These are phyloP conservation scores for Leptopilina syphax DNA, from an alignment of 2,888 invertebrate genomes.

Conservation along the genomic window DNA sequence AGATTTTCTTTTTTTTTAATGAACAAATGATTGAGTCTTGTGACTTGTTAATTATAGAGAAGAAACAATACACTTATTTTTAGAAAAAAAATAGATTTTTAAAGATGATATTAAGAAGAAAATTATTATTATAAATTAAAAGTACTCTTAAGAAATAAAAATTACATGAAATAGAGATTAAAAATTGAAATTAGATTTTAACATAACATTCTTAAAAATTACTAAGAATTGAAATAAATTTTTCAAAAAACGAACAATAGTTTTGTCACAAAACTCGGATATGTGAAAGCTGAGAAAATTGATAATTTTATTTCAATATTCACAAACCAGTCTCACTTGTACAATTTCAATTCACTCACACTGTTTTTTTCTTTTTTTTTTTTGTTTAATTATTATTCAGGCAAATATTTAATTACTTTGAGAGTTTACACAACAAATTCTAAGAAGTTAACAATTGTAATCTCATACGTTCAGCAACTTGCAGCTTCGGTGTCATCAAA, in stretches of 20 bases:
- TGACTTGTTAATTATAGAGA: conserved; percentile 12
- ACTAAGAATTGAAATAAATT: background rate
- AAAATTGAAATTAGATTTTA: background rate
- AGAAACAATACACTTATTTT: background rate
- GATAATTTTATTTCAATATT: background rate
- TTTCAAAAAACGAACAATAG: too few relatives aligned
- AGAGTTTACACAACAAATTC: conserved; percentile 26
- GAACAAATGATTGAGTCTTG: conserved; percentile 19
- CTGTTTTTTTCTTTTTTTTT: background rate
- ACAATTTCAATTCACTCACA: conserved; percentile 25
- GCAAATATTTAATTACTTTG: conserved; percentile 22
- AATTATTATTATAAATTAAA: too few relatives aligned
- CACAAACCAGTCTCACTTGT: background rate
- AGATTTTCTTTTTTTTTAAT: background rate
- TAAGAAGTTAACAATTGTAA: conserved; percentile 45
- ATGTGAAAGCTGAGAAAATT: conserved; percentile 27
- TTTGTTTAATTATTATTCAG: background rate
- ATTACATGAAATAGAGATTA: too few relatives aligned
- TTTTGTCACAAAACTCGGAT: conserved; percentile 31
- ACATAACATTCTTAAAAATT: background rate
- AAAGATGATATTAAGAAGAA: too few relatives aligned
- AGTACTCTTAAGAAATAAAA: too few relatives aligned
- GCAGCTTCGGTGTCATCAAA: conserved; percentile 27
- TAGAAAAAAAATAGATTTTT: too few relatives aligned
- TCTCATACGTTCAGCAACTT: conserved; percentile 42